Base-by-base conservation (phyloP, 2,113 vertebrate species). In the Cryptoleucopteryx plumbea region DNA sequence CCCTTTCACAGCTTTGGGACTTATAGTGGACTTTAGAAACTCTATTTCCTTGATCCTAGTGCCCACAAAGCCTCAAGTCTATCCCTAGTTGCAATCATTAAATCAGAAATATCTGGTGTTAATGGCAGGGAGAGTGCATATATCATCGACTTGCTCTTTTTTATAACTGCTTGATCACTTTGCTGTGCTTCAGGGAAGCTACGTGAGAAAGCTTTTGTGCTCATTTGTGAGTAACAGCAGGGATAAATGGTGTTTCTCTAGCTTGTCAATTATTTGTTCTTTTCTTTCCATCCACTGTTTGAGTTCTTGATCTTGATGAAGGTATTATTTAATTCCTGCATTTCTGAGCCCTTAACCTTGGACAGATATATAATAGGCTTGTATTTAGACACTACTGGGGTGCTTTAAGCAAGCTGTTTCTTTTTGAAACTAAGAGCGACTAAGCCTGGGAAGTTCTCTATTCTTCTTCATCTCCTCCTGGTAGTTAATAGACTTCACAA, bases 401-500 rank as follows among this genome's bases (percentile, higher is more conserved):
- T 84, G 59, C 80, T 86, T 67, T 84, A 74, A 78, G 68, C 94
- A 88, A 90, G 75, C 75, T 92, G 65, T 18, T 96, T 94, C 92
- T 59, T 68, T 95, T 83, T 96, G 82, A 94, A 86, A 31, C 43
- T 47, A 9, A 66, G 52, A 83, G 55, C 90, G 75, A 93, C 82
- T 92, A 78, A 95, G 90, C 38, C 58, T 71, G 32, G 29, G 26
- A 93, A 73, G 84, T 91, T 86, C 58, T 88, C 40, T 68, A 26
- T 82, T 91, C 79, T 95, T 93, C 82, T 43, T 90, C 47, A 13
- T 92, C 79, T 83, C 79, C 72, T 95, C 22, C 55, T 88, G 45
- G 27, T 67, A 65, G 82, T 90, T 96, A 95, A 88, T 74, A 61
- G 90, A 79, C 79, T 94, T 93, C 90, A 79, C 67, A 78, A 67